These are phyloP conservation scores for Enchytraeus crypticus DNA, from an alignment of 2,888 invertebrate species.

Conservation along the genomic window DNA sequence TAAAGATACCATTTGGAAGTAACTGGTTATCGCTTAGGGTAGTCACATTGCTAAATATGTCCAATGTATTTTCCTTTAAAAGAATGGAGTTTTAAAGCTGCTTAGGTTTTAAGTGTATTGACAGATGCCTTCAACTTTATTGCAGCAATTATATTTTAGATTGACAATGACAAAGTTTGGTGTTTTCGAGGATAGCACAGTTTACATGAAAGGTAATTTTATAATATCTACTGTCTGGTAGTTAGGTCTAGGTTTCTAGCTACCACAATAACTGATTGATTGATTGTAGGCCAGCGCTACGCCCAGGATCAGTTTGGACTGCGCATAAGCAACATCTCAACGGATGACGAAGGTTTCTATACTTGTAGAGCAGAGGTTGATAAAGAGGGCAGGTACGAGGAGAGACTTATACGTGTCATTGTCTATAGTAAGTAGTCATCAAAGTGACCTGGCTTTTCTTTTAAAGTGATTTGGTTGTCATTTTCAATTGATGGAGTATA, in stretches of 20 bases:
- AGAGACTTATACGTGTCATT: constrained; percentile 20
- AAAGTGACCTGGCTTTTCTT: background rate
- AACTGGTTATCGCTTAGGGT: no score
- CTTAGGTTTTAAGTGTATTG: no score
- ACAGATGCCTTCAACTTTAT: no score
- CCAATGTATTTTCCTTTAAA: no score
- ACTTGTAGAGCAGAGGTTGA: constrained; percentile 25
- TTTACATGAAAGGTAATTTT: background rate
- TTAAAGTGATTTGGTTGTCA: background rate
- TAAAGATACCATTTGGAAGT: no score
- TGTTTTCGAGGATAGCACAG: background rate
- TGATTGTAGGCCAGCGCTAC: constrained; percentile 16
- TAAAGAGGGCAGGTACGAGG: constrained; percentile 13
- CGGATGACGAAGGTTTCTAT: constrained; percentile 29
- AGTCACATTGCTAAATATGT: no score
- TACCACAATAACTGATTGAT: background rate
- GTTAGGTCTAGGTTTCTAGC: no score
- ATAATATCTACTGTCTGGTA: background rate
- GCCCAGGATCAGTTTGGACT: constrained; percentile 22
- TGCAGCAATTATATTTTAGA: no score
- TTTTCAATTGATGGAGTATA: background rate
- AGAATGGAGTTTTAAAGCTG: no score
- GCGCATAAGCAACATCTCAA: constrained; percentile 24
- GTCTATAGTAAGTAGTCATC: constrained; percentile 23
- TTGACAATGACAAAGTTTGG: no score